Evolutionary conservation across 1,140 invertebrate genomes (phyloP).

Genomic region (Leptinotarsa defecta): DNA sequence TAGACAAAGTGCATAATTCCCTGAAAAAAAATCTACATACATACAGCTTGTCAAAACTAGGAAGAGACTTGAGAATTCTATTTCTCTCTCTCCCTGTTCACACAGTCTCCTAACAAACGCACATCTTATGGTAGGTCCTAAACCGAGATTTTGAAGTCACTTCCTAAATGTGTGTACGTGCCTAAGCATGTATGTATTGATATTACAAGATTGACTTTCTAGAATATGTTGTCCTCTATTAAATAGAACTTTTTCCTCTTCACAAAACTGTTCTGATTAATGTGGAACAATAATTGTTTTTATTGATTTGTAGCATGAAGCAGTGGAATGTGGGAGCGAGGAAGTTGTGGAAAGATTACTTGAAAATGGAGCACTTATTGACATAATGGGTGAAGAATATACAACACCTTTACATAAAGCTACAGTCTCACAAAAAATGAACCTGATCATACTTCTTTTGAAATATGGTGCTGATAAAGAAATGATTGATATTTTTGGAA

Average conservation of each 20-base stretch:
- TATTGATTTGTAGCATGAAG: slow-evolving; percentile 65
- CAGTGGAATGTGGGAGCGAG: slow-evolving; percentile 64
- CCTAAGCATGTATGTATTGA: background rate
- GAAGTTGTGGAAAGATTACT: slow-evolving; percentile 67
- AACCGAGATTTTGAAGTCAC: no score
- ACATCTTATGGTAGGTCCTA: no score
- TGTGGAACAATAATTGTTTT: no score
- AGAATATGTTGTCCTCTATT: background rate
- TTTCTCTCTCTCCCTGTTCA: no score
- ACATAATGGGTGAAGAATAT: slow-evolving; percentile 68
- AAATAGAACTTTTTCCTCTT: no score
- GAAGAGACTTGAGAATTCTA: no score
- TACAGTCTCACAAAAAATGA: slow-evolving; percentile 47
- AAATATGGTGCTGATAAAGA: slow-evolving; percentile 41
- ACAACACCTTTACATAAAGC: slow-evolving; percentile 76
- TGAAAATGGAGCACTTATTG: slow-evolving; percentile 66
- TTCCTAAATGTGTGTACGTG: no score
- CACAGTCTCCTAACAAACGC: no score
- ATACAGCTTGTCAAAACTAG: no score
- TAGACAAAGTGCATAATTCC: no score
- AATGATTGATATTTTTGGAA: slow-evolving; percentile 36
- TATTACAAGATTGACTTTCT: slow-evolving; percentile 11
- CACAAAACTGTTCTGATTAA: background rate
- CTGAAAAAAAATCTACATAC: no score
- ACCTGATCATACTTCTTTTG: slow-evolving; percentile 38